phyloP scores from a whole-genome alignment of 2,888 invertebrate species.

The Perithous albicinctus region DNA sequence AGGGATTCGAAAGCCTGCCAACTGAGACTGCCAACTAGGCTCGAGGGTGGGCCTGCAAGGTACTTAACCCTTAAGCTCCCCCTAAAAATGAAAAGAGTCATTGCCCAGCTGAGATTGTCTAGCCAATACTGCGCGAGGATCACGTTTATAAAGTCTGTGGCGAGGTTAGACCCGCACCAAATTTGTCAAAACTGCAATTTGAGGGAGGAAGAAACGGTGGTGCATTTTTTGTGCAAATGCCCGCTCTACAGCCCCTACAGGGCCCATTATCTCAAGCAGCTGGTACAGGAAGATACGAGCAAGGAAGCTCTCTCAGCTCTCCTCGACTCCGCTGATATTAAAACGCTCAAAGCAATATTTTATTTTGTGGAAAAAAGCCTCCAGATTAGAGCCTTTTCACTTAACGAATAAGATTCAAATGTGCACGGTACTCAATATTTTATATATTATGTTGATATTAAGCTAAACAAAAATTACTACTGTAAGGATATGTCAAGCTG shows the following conservation, averaged over 20 bases:
- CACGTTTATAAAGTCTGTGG: neutral
- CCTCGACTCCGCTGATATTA: neutral
- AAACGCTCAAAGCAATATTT: conserved; percentile 6
- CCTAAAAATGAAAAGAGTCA: no score
- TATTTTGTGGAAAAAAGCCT: conserved; percentile 1
- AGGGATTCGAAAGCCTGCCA: conserved; percentile 33
- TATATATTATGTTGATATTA: no score
- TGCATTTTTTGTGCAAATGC: conserved; percentile 6
- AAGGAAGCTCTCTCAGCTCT: conserved; percentile 1
- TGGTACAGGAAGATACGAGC: neutral
- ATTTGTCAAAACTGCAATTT: no score
- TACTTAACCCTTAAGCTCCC: no score
- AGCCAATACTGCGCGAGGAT: no score
- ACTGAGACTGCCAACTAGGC: conserved; percentile 8
- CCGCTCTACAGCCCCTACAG: no score
- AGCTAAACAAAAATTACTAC: no score
- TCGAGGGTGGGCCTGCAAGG: no score
- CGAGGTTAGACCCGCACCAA: no score
- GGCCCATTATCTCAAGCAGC: neutral
- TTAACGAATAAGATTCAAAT: neutral
- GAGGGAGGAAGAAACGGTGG: conserved; percentile 8
- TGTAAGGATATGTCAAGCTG: no score
- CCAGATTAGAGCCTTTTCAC: neutral
- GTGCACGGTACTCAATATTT: no score
- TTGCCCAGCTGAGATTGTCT: no score